Evolutionary conservation across 2,888 invertebrate species (phyloP).

Genomic region (Erebia epiphron): DNA sequence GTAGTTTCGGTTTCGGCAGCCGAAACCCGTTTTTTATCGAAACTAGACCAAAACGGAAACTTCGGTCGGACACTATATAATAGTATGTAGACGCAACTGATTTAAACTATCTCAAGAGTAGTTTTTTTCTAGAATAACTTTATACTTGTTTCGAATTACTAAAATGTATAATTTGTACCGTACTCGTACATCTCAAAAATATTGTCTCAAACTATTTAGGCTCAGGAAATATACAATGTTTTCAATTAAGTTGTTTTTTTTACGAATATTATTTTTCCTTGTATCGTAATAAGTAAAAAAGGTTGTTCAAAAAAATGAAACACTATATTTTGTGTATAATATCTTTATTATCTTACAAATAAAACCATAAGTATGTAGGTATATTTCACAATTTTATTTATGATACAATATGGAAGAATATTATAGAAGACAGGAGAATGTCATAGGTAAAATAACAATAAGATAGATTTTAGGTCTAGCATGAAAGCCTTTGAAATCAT

Average conservation of each 20-base stretch:
- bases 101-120: too few relatives aligned
- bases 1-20: too few relatives aligned
- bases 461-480: neutral
- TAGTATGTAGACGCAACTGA: too few relatives aligned
- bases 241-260: constrained; percentile 49
- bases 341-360: constrained; percentile 8
- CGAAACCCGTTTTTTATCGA: too few relatives aligned
- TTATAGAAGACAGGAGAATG: neutral
- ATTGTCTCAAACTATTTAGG: constrained; percentile 36
- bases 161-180: constrained; percentile 22
- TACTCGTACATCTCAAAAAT: neutral
- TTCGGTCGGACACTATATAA: too few relatives aligned
- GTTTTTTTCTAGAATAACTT: neutral
- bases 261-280: neutral
- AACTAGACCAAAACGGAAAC: too few relatives aligned
- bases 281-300: neutral
- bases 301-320: neutral
- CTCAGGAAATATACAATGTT: constrained; percentile 68
- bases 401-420: constrained; percentile 8
- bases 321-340: neutral
- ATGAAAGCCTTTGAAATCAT: neutral
- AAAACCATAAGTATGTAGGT: neutral
- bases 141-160: neutral
- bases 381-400: constrained; percentile 13
- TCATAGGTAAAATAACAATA: neutral